Base-by-base conservation (phyloP, 64 coral and sea anemone species). In the Montipora foliosa region DNA sequence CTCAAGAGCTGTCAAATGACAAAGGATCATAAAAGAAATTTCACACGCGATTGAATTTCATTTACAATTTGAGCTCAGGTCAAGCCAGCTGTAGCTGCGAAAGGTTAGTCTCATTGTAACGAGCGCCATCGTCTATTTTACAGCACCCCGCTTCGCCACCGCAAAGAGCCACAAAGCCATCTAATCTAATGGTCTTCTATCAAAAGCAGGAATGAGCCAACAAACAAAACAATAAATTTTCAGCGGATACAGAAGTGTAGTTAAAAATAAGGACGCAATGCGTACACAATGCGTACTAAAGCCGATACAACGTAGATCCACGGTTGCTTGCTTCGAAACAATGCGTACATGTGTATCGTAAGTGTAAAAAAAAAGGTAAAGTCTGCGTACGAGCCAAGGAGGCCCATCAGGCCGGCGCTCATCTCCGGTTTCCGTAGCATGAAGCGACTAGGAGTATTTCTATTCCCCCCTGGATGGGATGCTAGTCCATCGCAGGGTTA, bases 171-270 rank as follows among this genome's bases (percentile, higher is more conserved):
- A 37, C 37, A 37, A 37, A 37, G 37, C 37, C 37, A 37, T 37
- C 1, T 37, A 37, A 37, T 37, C 37, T 37, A 37, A 37, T 37
- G 2, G 1, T 37, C 37, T 37, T 37, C 37, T 37, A 37, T 5
- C 2, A 47, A 16, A 47, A 6, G 6, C 15, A 47, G 14, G 46
- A 16, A 46, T 16, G 60, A 67, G 81, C 60, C 81, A 19, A 67
- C 60, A 47, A 84, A 67, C 81, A 84, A 55, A 67, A 84, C 81
- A 84, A 84, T 61, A 11, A 5, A 3, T 47, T 47, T 24, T 84
- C 81, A 84, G 81, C 81, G 81, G 81, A n/a, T 46, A 16, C 58
- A 3, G 5, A 64, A 64, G 61, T 8, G 53, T 8, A 11, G 6
- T 5, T 16, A 1, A 68, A 5, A 8, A 4, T 13, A 14, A 16